Evolutionary conservation across 2,797 vertebrate genomes (phyloP).

Genomic region (Phrynocephalus guinanensis): DNA sequence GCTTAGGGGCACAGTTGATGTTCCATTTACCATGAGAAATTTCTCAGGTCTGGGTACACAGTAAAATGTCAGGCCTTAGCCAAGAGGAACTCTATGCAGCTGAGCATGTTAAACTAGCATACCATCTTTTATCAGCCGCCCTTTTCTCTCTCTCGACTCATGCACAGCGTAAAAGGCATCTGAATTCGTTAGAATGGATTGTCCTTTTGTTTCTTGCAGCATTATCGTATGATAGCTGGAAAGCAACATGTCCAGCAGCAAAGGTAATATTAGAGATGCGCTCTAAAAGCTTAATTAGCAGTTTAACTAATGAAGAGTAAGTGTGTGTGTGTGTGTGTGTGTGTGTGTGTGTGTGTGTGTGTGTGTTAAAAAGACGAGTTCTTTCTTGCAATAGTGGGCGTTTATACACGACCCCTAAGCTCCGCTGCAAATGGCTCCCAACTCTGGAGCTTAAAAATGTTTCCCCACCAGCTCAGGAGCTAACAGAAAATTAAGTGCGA

Average conservation of each 20-base stretch:
- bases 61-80: not conserved
- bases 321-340: accelerated
- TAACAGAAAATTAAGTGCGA: too few species aligned
- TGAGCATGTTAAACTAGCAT: not conserved
- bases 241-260: constrained; percentile 40
- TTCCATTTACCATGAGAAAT: not conserved
- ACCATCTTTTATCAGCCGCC: not conserved
- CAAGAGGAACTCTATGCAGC: not conserved
- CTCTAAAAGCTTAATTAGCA: constrained; percentile 31
- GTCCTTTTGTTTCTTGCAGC: constrained; percentile 66
- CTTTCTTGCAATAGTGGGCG: not conserved
- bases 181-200: constrained; percentile 44
- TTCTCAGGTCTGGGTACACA: not conserved
- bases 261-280: constrained; percentile 68
- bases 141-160: not conserved
- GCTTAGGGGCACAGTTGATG: not conserved
- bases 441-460: too few species aligned
- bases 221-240: constrained; percentile 67
- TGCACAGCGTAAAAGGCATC: constrained; percentile 17
- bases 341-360: too few species aligned
- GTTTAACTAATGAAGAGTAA: not conserved
- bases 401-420: too few species aligned
- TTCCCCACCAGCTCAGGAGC: too few species aligned
- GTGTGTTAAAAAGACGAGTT: not conserved
- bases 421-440: too few species aligned